Percentiles rank a stretch among this genome's conserved stretches.
These are phyloP conservation scores for Stegophylla sp. DNA, from an alignment of 2,888 invertebrate genomes.

Conservation along the genomic window DNA sequence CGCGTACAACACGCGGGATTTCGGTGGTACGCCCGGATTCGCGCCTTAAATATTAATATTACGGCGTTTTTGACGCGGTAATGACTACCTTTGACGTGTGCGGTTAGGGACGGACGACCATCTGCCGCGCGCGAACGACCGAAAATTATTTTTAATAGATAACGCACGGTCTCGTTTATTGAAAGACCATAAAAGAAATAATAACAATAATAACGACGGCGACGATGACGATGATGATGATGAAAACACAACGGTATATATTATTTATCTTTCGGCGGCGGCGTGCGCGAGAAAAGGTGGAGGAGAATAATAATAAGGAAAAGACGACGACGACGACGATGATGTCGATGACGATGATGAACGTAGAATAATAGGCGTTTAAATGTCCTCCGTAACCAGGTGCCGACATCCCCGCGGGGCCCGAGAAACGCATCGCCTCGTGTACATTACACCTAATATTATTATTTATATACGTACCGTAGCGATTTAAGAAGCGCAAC, in stretches of 20 bases:
- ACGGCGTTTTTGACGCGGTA: conserved; percentile 42
- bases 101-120: conserved; percentile 36
- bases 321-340: too few species aligned
- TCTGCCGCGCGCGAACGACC: conserved; percentile 26
- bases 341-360: too few species aligned
- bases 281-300: not conserved
- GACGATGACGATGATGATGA: too few species aligned
- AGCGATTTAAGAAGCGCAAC: conserved; percentile 21
- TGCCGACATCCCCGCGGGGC: conserved; percentile 23
- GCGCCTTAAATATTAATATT: not conserved
- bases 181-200: conserved; percentile 38
- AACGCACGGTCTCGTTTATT: conserved; percentile 49
- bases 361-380: not conserved
- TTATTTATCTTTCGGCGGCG: conserved; percentile 39
- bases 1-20: not conserved
- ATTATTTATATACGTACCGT: not conserved
- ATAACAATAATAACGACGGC: too few species aligned
- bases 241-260: not conserved
- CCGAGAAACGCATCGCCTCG: not conserved
- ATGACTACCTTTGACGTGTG: conserved; percentile 28
- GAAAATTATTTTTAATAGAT: conserved; percentile 24
- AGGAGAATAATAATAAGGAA: not conserved
- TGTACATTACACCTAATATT: not conserved
- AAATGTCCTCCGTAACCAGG: conserved; percentile 22
- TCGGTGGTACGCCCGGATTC: not conserved